Evolutionary conservation across 2,888 invertebrate species (phyloP).

Genomic region (Gnatocerus cornutus): DNA sequence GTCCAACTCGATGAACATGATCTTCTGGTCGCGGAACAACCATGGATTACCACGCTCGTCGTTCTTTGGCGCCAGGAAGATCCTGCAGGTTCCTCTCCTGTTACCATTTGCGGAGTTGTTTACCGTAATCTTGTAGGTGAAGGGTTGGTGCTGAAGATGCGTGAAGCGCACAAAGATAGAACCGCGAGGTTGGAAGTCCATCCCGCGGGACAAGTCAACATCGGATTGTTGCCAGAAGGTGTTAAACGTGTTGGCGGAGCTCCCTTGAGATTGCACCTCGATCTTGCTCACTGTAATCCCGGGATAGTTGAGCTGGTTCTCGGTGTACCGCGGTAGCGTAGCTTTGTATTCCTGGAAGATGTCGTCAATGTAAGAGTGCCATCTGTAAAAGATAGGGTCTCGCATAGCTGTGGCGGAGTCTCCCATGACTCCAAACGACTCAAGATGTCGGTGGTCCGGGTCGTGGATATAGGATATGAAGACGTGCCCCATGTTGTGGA

Average conservation of each 20-base stretch:
- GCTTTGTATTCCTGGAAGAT: constrained; percentile 84
- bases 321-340: constrained; percentile 78
- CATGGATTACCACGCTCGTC: constrained; percentile 79
- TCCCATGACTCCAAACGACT: constrained; percentile 87
- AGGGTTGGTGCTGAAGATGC: constrained; percentile 84
- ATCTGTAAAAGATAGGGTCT: constrained; percentile 90
- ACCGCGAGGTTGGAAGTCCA: constrained; percentile 88
- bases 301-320: constrained; percentile 75
- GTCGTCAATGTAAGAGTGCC: constrained; percentile 87
- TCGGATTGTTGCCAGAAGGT: constrained; percentile 89
- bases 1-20: constrained; percentile 82
- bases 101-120: constrained; percentile 65
- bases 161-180: constrained; percentile 82
- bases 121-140: constrained; percentile 74
- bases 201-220: constrained; percentile 84
- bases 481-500: constrained; percentile 89
- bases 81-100: constrained; percentile 77
- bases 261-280: constrained; percentile 73
- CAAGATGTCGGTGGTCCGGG: constrained; percentile 84
- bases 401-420: constrained; percentile 90
- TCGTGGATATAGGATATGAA: constrained; percentile 86
- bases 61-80: constrained; percentile 79
- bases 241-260: constrained; percentile 73
- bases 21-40: constrained; percentile 77
- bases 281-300: constrained; percentile 77